Evolutionary conservation across 2,797 vertebrate genomes (phyloP).

Genomic region (Mycteria americana): DNA sequence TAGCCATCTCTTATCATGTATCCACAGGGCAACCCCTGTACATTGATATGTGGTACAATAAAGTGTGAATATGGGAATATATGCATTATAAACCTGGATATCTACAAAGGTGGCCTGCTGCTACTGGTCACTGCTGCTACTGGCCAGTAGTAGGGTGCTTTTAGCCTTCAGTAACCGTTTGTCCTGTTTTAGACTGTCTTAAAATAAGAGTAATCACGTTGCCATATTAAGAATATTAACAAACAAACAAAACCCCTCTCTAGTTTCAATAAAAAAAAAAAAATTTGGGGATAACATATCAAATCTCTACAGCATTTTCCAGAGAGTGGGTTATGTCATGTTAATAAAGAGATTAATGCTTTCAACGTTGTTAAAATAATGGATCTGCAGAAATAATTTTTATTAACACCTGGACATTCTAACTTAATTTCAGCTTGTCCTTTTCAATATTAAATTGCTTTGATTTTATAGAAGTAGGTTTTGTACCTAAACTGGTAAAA

Average conservation of each 20-base stretch:
- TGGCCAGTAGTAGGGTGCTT: neutral
- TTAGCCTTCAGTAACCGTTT: neutral
- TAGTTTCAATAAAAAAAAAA: neutral
- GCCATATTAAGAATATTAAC: neutral
- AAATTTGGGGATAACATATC: neutral
- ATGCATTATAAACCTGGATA: neutral
- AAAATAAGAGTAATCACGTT: neutral
- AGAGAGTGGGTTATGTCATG: neutral
- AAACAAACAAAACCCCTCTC: neutral
- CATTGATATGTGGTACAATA: neutral
- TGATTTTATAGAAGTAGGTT: neutral
- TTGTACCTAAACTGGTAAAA: neutral
- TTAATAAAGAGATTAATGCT: neutral
- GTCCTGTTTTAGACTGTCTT: neutral
- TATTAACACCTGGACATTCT: neutral
- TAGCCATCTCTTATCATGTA: accelerated
- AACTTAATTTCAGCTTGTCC: neutral
- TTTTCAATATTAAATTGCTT: neutral
- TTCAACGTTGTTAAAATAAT: neutral
- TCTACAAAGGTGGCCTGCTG: neutral
- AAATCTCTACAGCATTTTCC: neutral
- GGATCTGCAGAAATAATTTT: neutral
- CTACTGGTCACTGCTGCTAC: neutral
- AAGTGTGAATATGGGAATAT: neutral
- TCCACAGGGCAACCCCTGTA: neutral